These are phyloP conservation scores for Apostichopus californicus DNA, from an alignment of 35 echinoderm and acorn worm species.

Conservation along the genomic window DNA sequence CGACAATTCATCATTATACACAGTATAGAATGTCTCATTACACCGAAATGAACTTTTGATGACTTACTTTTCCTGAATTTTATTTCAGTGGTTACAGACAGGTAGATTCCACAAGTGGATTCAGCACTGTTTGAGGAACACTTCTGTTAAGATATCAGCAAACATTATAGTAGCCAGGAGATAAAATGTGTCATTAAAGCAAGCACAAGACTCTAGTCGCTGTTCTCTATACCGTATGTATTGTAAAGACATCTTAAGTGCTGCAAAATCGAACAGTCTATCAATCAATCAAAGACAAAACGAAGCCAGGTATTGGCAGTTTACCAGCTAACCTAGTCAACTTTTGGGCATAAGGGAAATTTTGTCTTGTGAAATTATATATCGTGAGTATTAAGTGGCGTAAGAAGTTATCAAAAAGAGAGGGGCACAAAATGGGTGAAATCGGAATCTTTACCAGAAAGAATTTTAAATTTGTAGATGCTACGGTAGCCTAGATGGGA, in stretches of 20 bases:
- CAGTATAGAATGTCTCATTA: too few relatives aligned
- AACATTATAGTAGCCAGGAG: not conserved
- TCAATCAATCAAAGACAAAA: not conserved
- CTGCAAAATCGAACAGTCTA: not conserved
- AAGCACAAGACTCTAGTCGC: not conserved
- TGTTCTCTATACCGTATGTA: not conserved
- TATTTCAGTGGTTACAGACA: too few relatives aligned
- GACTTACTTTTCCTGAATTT: too few relatives aligned
- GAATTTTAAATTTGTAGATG: too few relatives aligned
- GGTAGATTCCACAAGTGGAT: not conserved
- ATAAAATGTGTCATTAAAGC: not conserved
- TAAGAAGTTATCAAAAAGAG: too few relatives aligned
- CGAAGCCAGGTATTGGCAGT: not conserved
- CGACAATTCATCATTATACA: too few relatives aligned
- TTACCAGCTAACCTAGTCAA: not conserved
- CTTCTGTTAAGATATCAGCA: not conserved
- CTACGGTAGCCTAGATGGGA: too few relatives aligned
- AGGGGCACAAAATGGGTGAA: too few relatives aligned
- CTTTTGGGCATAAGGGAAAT: not conserved
- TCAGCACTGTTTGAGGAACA: not conserved
- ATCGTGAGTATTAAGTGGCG: too few relatives aligned
- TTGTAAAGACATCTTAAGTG: not conserved
- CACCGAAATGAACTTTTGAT: too few relatives aligned
- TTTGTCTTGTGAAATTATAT: too few relatives aligned
- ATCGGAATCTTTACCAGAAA: too few relatives aligned